Conservation (phyloP, 2,888 invertebrate species). For the Crematogaster levior region DNA sequence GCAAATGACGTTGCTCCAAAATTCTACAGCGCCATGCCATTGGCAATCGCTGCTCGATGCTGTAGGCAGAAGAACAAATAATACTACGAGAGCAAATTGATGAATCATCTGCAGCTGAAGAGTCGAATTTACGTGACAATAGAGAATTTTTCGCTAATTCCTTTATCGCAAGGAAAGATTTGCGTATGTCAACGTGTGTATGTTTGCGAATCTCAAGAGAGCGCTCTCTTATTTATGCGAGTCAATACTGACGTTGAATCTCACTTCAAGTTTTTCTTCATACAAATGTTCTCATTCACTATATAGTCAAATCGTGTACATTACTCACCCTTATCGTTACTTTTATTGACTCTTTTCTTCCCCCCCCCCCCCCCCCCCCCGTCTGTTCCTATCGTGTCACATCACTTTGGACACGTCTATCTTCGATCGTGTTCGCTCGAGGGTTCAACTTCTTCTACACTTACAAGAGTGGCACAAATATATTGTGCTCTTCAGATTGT, state of each 20-base stretch:
- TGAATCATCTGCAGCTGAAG: neutral
- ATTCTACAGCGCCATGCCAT: conserved; percentile 32
- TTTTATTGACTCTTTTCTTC: conserved; percentile 10
- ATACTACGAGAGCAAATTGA: neutral
- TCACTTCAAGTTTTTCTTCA: neutral
- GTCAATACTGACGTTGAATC: conserved; percentile 18
- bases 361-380: neutral
- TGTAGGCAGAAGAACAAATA: neutral
- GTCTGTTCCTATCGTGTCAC: conserved; percentile 11
- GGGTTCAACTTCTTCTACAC: neutral
- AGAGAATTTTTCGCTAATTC: neutral
- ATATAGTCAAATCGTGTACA: conserved; percentile 27
- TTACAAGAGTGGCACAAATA: neutral
- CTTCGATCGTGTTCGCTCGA: neutral
- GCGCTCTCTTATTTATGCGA: conserved; percentile 3
- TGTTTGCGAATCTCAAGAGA: neutral
- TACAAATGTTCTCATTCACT: neutral
- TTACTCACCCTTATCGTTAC: conserved; percentile 35
- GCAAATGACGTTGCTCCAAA: conserved; percentile 60
- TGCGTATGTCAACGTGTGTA: conserved; percentile 16
- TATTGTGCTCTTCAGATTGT: neutral
- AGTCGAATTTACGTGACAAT: neutral
- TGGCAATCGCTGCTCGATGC: neutral
- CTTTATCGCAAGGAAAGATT: neutral
- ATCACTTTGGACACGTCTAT: conserved; percentile 7